A percentile compares a stretch with the other conserved stretches of the same genome.
Conservation (phyloP, 1,140 invertebrate species). For the Drosophila sturtevanti region DNA sequence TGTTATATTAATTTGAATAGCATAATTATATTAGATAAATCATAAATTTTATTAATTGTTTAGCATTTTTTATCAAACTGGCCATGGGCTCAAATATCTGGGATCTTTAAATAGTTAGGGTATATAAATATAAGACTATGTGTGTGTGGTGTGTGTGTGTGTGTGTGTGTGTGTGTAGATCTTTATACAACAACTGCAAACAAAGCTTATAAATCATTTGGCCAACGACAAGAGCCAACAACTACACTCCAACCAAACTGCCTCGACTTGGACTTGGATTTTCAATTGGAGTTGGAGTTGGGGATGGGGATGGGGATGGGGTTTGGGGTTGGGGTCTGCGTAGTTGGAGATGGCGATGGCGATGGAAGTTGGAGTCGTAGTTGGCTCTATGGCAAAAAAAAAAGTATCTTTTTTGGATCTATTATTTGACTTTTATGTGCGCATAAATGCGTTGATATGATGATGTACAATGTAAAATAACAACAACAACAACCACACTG, state of each 20-base stretch:
- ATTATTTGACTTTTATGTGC: slow-evolving; percentile 82
- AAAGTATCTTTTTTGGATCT: slow-evolving; percentile 79
- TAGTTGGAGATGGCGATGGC: neutral
- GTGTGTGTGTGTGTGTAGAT: neutral
- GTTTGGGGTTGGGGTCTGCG: neutral
- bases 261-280: slow-evolving; percentile 31
- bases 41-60: no score
- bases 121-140: neutral
- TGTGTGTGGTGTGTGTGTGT: neutral
- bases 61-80: neutral
- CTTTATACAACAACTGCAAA: slow-evolving; percentile 44
- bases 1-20: no score
- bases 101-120: neutral
- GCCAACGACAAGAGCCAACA: slow-evolving; percentile 50
- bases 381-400: slow-evolving; percentile 58
- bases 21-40: no score
- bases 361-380: slow-evolving; percentile 9
- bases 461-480: slow-evolving; percentile 46
- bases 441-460: slow-evolving; percentile 80
- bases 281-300: slow-evolving; percentile 26
- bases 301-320: neutral
- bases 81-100: neutral
- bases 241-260: slow-evolving; percentile 25
- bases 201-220: slow-evolving; percentile 69
- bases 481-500: slow-evolving; percentile 44